Evolutionary conservation across 2,797 vertebrate species (phyloP).

Genomic region (Helicolenus hilgendorfi): DNA sequence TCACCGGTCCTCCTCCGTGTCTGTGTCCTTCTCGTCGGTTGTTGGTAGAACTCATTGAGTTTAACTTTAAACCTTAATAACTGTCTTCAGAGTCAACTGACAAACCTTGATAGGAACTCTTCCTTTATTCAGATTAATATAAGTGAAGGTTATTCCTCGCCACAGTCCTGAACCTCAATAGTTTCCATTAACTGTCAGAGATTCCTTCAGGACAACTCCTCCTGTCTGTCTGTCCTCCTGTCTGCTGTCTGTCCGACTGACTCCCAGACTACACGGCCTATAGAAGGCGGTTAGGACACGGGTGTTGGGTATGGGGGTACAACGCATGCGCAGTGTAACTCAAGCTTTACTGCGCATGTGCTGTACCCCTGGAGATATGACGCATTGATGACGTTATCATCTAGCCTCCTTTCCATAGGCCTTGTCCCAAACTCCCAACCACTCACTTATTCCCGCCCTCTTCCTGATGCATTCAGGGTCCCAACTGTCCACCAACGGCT

Average conservation of each 20-base stretch:
- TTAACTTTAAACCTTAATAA: background rate
- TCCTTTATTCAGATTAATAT: background rate
- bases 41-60: constrained; percentile 77
- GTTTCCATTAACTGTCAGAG: constrained; percentile 51
- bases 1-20: constrained; percentile 76
- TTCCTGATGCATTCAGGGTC: constrained; percentile 16
- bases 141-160: background rate
- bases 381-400: too few species aligned
- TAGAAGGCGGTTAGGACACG: too few species aligned
- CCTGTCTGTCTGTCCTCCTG: background rate
- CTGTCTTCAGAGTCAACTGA: background rate
- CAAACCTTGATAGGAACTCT: background rate
- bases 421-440: constrained; percentile 3
- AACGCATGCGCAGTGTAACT: too few species aligned
- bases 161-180: background rate
- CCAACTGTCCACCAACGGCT: background rate
- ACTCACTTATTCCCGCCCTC: constrained; percentile 71
- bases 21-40: constrained; percentile 44
- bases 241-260: background rate
- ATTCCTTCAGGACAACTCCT: constrained; percentile 69
- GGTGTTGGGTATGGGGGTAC: too few species aligned
- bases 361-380: too few species aligned
- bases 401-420: too few species aligned
- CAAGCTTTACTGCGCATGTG: too few species aligned
- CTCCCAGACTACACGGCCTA: background rate